Base-by-base conservation (phyloP, 2,888 invertebrate genomes). In the Cheiracanthium punctorium region DNA sequence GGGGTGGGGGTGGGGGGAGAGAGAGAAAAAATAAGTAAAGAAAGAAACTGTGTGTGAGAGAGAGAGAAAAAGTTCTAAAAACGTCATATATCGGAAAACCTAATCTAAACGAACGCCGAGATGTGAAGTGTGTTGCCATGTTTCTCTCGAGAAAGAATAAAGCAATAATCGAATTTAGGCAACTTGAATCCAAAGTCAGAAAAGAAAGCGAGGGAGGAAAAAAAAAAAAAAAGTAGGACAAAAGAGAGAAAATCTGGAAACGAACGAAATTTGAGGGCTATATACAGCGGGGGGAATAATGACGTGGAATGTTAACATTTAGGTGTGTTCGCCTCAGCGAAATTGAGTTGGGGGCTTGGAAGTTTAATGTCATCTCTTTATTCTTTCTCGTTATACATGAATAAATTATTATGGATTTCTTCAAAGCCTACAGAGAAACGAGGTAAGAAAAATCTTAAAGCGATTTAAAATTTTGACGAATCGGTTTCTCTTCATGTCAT, bases 81-180 rank as follows among this genome's bases (percentile, higher is more conserved):
- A 58, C 58, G 58, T 58, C 58, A 24, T 58, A 58, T 58, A 58
- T 58, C 58, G 20, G 58, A 58, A n/a, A 58, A 58, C 58, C 58
- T 58, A 58, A 58, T 58, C 58, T 58, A 58, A 58, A 58, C 58
- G 58, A 58, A 58, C 58, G 58, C 58, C 24, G 24, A 17, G 24
- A 58, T 58, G 58, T 58, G 58, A 58, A 58, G 58, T 58, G 58
- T 58, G 24, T 58, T 58, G 58, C 24, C 58, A 58, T 58, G 58
- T 58, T 58, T 20, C 8, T 2, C 8, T 2, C 20, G 12, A 58
- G 24, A 58, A 17, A 48, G n/a, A 17, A 58, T 58, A 58, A 58
- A 58, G 58, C 58, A 58, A 58, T 58, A 58, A 58, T 58, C 58
- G 58, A 58, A 58, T 58, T 58, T 58, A 24, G 58, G 24, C 58